Conservation (phyloP, 37 sponge, comb jelly and placozoan species). For the Theonella swinhoei region DNA sequence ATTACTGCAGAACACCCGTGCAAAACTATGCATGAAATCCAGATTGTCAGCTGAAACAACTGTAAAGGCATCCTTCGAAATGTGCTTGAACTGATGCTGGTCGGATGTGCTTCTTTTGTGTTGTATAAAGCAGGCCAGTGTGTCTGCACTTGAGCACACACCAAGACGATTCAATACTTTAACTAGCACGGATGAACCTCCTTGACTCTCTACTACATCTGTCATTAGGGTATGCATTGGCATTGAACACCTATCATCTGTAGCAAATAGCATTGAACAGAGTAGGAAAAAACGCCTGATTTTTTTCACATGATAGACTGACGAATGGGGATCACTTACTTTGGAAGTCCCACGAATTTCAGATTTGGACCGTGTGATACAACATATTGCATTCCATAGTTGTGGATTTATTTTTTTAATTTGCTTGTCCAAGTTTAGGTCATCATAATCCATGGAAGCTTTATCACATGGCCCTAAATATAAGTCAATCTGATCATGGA, state of each 20-base stretch:
- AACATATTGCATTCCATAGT: conserved; percentile 20
- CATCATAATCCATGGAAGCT: neutral
- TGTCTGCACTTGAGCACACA: conserved; percentile 21
- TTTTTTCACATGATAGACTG: conserved; percentile 1
- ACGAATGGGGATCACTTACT: neutral
- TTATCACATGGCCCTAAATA: neutral
- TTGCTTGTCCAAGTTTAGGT: neutral
- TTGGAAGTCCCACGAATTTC: neutral
- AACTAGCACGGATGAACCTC: conserved; percentile 13
- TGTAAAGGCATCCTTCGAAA: no score
- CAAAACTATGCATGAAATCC: no score
- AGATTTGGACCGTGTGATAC: neutral
- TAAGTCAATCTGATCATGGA: neutral
- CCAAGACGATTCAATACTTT: no score
- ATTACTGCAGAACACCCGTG: no score
- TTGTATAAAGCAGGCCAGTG: conserved; percentile 27
- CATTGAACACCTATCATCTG: conserved; percentile 13
- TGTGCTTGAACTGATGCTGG: neutral
- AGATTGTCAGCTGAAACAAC: no score
- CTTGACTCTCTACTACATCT: conserved; percentile 25
- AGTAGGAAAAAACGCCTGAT: neutral
- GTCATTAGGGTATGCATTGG: conserved; percentile 29
- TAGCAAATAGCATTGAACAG: conserved; percentile 5
- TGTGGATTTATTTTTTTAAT: conserved; percentile 1
- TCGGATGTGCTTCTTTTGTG: neutral